Evolutionary conservation across 2,888 invertebrate genomes (phyloP).

Genomic region (Caenorhabditis sp.): DNA sequence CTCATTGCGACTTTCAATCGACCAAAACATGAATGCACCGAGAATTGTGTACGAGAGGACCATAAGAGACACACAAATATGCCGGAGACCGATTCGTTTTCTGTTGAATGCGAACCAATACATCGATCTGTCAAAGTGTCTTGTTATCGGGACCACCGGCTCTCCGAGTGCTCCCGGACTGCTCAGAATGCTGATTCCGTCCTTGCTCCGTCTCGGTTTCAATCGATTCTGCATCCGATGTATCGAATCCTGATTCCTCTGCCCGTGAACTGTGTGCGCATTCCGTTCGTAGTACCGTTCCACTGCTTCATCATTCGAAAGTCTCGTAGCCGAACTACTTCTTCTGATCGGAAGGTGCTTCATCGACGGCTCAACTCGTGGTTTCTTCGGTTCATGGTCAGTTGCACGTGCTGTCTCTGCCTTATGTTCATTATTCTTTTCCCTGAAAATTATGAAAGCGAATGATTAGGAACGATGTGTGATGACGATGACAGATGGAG

Average conservation of each 20-base stretch:
- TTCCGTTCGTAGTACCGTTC: conserved; percentile 43
- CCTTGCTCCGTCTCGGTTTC: conserved; percentile 3
- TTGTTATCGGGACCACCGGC: conserved; percentile 38
- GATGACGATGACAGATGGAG: neutral
- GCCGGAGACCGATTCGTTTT: conserved; percentile 70
- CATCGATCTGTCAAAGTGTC: conserved; percentile 70
- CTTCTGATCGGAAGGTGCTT: conserved; percentile 25
- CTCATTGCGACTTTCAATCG: conserved; percentile 67
- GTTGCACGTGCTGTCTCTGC: neutral
- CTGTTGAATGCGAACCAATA: conserved; percentile 71
- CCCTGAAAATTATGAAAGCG: neutral
- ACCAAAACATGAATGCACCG: conserved; percentile 70
- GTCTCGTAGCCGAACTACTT: conserved; percentile 35
- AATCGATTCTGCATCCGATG: neutral
- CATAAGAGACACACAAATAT: conserved; percentile 63
- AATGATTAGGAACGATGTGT: neutral
- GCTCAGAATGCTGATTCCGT: conserved; percentile 29
- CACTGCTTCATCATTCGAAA: conserved; percentile 37
- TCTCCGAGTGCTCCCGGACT: conserved; percentile 56
- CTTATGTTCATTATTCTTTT: neutral
- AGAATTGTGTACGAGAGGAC: conserved; percentile 65
- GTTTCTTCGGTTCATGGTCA: conserved; percentile 28
- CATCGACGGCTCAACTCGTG: conserved; percentile 29
- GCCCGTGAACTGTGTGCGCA: conserved; percentile 28
- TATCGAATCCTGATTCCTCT: neutral